Base-by-base conservation (phyloP, 2,888 invertebrate genomes). In the Mesorhabditis belari region DNA sequence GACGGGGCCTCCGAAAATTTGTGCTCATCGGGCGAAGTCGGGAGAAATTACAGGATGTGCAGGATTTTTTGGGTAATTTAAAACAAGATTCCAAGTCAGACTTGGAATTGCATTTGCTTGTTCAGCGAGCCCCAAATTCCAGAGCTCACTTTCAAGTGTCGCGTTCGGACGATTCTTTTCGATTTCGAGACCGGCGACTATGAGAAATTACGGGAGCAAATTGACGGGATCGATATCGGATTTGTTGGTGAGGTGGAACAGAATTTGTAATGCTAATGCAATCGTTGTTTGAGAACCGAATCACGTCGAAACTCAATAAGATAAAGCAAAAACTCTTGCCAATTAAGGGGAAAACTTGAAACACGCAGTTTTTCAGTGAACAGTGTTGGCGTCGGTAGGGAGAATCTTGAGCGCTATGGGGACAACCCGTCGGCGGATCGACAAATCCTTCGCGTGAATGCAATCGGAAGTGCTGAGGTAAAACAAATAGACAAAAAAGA, bases 371-470 rank as follows among this genome's bases (percentile, higher is more conserved):
- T 19, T 57, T 55, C 66, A 76, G 78, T 78, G 26, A 77, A 79
- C 67, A 71, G 70, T 25, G 79, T 79, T 6, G 79, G 79, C n/a
- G 75, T 78, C 9, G 79, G 79, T 9, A 66, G 77, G 19, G 74
- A 77, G 51, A 67, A 74, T 35, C 55, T 79, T 25, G 79, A 79
- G 58, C 65, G 77, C 17, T 79, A 72, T 60, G 77, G 79, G 4
- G 79, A 79, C 60, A 74, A 72, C 49, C 76, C 76, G 44, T 67
- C 64, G 23, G 77, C 75, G 23, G 79, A 79, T 61, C 53, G 61
- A 5, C 73, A 72, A 52, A 72, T 79, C n/a, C 63, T 79, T 53
- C 70, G 67, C 35, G 79, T 79, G 19, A 79, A 79, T 60, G 78
- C 71, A 24, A 58, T 77, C 21, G 79, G 79, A 28, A 65, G 77